Percentiles rank a stretch among this genome's conserved stretches.
Conservation (phyloP, 2,797 vertebrate genomes). For the Botia kubotai region DNA sequence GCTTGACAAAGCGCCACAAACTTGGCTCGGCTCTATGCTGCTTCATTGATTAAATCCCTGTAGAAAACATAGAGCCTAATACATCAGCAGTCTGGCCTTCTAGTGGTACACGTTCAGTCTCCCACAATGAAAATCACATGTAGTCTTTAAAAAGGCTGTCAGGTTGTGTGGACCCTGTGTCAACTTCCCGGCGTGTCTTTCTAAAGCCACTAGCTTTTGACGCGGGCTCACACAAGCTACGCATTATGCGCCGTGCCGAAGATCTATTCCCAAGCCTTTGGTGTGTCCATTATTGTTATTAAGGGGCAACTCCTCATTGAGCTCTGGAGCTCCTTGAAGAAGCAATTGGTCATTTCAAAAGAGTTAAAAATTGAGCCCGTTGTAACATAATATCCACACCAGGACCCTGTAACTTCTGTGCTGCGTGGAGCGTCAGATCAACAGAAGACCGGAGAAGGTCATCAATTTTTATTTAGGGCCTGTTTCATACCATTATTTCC, state of each 20-base stretch:
- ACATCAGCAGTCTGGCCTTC: slow-evolving; percentile 48
- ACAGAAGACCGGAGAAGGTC: slow-evolving; percentile 60
- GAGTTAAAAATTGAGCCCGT: slow-evolving; percentile 59
- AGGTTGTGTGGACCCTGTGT: slow-evolving; percentile 50
- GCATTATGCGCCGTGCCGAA: slow-evolving; percentile 56
- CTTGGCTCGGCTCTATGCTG: slow-evolving; percentile 30
- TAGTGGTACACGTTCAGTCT: slow-evolving; percentile 52
- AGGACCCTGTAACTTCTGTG: slow-evolving; percentile 64
- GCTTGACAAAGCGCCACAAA: slow-evolving; percentile 37
- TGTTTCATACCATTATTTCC: slow-evolving; percentile 63
- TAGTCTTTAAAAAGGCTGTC: slow-evolving; percentile 54
- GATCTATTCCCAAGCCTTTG: slow-evolving; percentile 60
- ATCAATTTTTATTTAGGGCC: slow-evolving; percentile 75
- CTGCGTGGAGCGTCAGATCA: slow-evolving; percentile 55
- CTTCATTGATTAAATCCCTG: slow-evolving; percentile 53
- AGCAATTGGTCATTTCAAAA: slow-evolving; percentile 65
- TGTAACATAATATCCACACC: slow-evolving; percentile 72
- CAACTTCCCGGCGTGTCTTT: slow-evolving; percentile 40
- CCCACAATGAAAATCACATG: slow-evolving; percentile 64
- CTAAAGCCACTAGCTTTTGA: slow-evolving; percentile 58
- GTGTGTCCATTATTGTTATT: slow-evolving; percentile 64
- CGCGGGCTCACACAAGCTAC: slow-evolving; percentile 60
- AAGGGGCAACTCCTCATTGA: slow-evolving; percentile 57
- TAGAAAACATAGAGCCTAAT: slow-evolving; percentile 54
- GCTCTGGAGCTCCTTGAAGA: slow-evolving; percentile 63